Percentiles rank a stretch among this genome's conserved stretches.
Evolutionary conservation across 2,113 vertebrate genomes (phyloP).

Genomic region (Trogon melanurus): DNA sequence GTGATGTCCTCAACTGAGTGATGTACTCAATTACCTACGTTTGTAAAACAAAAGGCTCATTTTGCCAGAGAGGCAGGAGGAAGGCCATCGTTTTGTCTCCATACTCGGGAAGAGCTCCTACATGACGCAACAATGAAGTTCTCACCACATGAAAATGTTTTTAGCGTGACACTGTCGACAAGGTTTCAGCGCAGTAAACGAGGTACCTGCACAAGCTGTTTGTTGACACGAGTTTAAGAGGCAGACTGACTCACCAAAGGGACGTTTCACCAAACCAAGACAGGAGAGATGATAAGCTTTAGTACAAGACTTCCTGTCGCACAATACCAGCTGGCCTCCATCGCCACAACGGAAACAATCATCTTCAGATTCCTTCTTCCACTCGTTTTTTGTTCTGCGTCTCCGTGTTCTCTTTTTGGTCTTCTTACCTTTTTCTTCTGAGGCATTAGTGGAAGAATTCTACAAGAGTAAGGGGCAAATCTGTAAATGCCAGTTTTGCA

Average conservation of each 20-base stretch:
- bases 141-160: neutral
- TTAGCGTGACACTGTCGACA: neutral
- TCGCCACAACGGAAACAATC: constrained; percentile 97
- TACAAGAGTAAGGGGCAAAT: constrained; percentile 3
- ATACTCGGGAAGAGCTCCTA: neutral
- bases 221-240: neutral
- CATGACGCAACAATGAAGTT: neutral
- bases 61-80: neutral
- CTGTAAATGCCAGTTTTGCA: neutral
- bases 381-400: constrained; percentile 76
- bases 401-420: constrained; percentile 83
- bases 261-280: constrained; percentile 92
- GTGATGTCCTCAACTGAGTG: neutral
- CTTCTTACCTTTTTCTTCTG: constrained; percentile 91
- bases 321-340: constrained; percentile 93
- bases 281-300: constrained; percentile 97
- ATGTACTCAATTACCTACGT: neutral
- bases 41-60: neutral
- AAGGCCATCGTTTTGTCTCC: neutral
- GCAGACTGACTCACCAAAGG: constrained; percentile 86
- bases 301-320: constrained; percentile 92
- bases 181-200: neutral
- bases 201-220: neutral
- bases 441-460: constrained; percentile 81
- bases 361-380: constrained; percentile 89